A percentile compares a stretch with the other conserved stretches of the same genome.
phyloP scores from a whole-genome alignment of 2,113 vertebrate genomes.

The Sigmodon hispidus region DNA sequence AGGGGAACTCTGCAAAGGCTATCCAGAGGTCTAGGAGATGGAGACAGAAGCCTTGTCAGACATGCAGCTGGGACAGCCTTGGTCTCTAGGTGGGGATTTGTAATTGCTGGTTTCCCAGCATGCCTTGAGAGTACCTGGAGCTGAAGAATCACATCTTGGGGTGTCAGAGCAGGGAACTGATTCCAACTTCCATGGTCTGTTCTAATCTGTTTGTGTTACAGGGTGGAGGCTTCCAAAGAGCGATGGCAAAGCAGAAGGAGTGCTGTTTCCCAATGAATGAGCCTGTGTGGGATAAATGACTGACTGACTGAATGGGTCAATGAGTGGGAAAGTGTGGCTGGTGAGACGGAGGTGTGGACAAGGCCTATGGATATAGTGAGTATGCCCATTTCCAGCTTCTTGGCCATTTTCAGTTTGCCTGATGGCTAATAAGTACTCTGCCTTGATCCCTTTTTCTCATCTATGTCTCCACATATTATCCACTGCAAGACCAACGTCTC shows the following conservation, averaged over 20 bases:
- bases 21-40: background rate
- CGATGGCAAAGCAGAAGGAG: background rate
- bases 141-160: background rate
- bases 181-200: background rate
- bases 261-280: background rate
- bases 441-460: background rate
- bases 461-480: background rate
- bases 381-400: conserved; percentile 18
- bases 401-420: background rate
- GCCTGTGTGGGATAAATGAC: conserved; percentile 36
- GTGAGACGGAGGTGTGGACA: conserved; percentile 1
- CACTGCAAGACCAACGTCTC: background rate
- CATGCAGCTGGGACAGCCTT: background rate
- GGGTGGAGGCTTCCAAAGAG: background rate
- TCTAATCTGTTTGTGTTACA: background rate
- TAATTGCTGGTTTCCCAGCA: background rate
- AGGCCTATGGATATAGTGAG: background rate
- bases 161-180: background rate
- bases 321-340: conserved; percentile 34
- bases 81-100: background rate
- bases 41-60: background rate
- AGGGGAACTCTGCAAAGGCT: background rate
- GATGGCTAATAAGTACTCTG: background rate
- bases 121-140: background rate
- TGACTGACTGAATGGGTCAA: conserved; percentile 2